Evolutionary conservation across 1,140 invertebrate genomes (phyloP).

Genomic region (Glossosoma conforme): DNA sequence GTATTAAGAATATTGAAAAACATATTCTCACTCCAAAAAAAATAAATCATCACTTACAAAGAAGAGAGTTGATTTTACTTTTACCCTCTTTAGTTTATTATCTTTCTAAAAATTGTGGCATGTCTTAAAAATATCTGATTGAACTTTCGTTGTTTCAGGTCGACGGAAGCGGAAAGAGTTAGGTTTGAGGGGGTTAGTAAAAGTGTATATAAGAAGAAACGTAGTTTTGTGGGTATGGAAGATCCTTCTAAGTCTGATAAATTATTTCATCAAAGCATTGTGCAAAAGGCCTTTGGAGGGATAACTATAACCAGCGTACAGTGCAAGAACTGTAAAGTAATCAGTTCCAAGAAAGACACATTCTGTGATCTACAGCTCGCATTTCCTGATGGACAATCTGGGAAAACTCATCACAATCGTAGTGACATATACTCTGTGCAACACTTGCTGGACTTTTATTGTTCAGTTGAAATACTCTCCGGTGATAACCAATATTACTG

Average conservation of each 20-base stretch:
- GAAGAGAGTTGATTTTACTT: no score
- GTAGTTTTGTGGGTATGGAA: not conserved
- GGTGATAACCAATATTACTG: slow-evolving; percentile 81
- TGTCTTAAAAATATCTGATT: no score
- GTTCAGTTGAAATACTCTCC: slow-evolving; percentile 65
- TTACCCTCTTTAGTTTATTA: no score
- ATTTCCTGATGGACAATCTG: slow-evolving; percentile 57
- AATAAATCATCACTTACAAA: no score
- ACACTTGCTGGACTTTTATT: slow-evolving; percentile 68
- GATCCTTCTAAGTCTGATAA: not conserved
- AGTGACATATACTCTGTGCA: slow-evolving; percentile 57
- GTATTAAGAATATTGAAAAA: no score
- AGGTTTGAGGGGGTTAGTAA: no score
- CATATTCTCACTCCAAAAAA: no score
- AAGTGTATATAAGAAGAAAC: no score
- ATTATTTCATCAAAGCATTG: slow-evolving; percentile 39
- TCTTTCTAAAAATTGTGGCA: no score
- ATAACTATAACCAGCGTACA: slow-evolving; percentile 65
- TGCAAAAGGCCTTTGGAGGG: slow-evolving; percentile 70
- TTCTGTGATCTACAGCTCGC: slow-evolving; percentile 79
- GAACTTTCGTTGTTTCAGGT: no score
- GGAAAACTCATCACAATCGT: slow-evolving; percentile 42
- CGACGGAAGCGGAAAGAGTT: no score
- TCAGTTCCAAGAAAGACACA: slow-evolving; percentile 66
- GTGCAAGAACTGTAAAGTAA: slow-evolving; percentile 64